These are phyloP conservation scores for Heliconius himera DNA, from an alignment of 1,140 invertebrate species.

Conservation along the genomic window DNA sequence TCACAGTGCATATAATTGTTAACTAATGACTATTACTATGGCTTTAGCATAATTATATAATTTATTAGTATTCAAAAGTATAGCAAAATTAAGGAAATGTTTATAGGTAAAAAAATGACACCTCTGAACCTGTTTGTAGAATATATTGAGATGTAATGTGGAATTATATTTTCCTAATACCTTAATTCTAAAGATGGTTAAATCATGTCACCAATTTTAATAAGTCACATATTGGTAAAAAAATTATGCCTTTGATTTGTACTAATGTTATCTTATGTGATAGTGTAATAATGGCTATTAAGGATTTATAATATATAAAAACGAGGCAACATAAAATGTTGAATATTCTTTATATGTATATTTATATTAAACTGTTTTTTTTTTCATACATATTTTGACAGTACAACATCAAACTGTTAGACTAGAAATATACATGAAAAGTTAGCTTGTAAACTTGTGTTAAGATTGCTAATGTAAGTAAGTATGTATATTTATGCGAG, in stretches of 20 bases:
- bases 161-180: neutral
- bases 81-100: too few species aligned
- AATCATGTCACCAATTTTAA: neutral
- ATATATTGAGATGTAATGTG: too few species aligned
- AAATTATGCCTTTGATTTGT: neutral
- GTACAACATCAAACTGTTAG: neutral
- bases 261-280: constrained; percentile 3
- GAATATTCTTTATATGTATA: constrained; percentile 11
- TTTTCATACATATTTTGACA: neutral
- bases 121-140: too few species aligned
- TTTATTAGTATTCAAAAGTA: neutral
- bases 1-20: neutral
- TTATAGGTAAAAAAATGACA: too few species aligned
- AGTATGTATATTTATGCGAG: neutral
- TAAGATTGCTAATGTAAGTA: neutral
- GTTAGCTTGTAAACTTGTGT: constrained; percentile 1
- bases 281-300: constrained; percentile 10
- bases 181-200: neutral
- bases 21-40: neutral
- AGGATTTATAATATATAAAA: neutral
- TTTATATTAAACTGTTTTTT: neutral
- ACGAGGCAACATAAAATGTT: neutral
- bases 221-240: neutral
- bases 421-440: neutral
- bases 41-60: neutral